These are phyloP conservation scores for Hyaena hyaena DNA, from an alignment of 2,113 vertebrate species.

Conservation along the genomic window DNA sequence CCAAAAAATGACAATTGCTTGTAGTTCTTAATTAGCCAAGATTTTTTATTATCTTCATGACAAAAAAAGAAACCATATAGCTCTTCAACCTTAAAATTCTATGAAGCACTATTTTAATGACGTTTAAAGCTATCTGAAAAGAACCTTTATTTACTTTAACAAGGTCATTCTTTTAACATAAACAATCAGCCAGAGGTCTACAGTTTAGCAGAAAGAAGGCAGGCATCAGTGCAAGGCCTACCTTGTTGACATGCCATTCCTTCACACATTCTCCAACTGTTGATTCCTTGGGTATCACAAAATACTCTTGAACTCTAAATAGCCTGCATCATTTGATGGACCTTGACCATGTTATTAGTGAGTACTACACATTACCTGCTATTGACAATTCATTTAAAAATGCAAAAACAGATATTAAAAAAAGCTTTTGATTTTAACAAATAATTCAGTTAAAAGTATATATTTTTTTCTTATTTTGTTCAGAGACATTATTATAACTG, in stretches of 20 bases:
- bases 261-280: background rate
- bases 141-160: background rate
- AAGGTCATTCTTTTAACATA: conserved; percentile 1
- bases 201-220: background rate
- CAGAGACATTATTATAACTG: background rate
- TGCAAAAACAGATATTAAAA: background rate
- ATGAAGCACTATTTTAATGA: background rate
- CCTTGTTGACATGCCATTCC: background rate
- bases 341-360: background rate
- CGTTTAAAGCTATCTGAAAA: background rate
- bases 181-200: background rate
- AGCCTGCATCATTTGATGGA: background rate
- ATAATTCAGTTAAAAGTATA: background rate
- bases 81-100: background rate
- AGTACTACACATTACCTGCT: background rate
- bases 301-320: background rate
- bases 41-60: background rate
- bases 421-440: background rate
- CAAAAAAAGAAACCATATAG: background rate
- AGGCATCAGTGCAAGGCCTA: rapidly evolving
- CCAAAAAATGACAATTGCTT: background rate
- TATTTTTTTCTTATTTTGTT: background rate
- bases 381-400: background rate
- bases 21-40: background rate
- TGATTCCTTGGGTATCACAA: background rate